Percentiles rank a stretch among this genome's conserved stretches.
Conservation (phyloP, 2,888 invertebrate genomes). For the Hymenopus coronatus region DNA sequence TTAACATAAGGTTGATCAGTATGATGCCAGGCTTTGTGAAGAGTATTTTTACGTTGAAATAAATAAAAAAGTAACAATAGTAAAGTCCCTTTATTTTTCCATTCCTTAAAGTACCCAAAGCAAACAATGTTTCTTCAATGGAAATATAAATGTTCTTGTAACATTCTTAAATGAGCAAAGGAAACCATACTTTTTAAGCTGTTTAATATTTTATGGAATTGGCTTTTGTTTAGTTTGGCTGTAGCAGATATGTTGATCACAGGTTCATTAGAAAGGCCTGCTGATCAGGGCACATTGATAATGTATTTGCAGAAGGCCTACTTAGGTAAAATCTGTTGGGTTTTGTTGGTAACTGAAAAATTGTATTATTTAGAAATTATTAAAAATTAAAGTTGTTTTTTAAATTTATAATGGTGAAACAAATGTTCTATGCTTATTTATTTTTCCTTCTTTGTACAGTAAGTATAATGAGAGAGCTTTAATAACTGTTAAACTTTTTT, state of each 20-base stretch:
- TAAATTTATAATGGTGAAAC: slow-evolving; percentile 14
- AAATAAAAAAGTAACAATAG: background rate
- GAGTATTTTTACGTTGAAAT: background rate
- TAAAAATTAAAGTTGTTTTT: slow-evolving; percentile 19
- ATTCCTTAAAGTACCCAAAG: background rate
- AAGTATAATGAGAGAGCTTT: slow-evolving; percentile 16
- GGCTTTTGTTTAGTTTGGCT: background rate
- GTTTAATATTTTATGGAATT: background rate
- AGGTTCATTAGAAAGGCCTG: background rate
- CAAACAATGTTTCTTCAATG: background rate
- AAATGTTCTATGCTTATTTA: slow-evolving; percentile 19
- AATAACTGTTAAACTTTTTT: slow-evolving; percentile 27
- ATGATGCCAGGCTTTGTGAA: background rate
- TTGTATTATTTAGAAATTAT: background rate
- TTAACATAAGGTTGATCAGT: background rate
- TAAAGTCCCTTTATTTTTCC: background rate
- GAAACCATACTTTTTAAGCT: background rate
- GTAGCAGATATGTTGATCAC: background rate
- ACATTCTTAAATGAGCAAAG: background rate
- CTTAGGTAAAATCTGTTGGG: background rate
- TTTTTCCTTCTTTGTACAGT: slow-evolving; percentile 17
- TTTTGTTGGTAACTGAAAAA: slow-evolving; percentile 12
- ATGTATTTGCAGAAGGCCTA: background rate
- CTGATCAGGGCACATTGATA: background rate
- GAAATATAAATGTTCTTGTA: background rate